phyloP scores from a whole-genome alignment of 2,113 vertebrate genomes.

The Hippocampus barbouri region DNA sequence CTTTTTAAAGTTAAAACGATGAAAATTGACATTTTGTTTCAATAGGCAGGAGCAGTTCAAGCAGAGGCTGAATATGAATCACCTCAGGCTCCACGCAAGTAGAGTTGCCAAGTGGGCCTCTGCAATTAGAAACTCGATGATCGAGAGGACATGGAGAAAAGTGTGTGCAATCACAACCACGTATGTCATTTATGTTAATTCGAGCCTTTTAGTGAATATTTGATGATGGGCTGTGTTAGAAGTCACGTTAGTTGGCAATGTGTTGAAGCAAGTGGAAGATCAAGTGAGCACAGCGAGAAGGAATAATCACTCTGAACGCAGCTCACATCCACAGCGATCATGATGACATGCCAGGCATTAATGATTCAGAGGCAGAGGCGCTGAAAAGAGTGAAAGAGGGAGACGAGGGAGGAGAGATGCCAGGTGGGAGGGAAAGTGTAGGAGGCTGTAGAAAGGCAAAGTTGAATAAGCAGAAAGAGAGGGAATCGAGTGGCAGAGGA shows the following conservation, averaged over 20 bases:
- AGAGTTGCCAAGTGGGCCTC: background rate
- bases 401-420: slow-evolving; percentile 41
- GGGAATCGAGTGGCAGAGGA: slow-evolving; percentile 47
- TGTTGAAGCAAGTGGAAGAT: slow-evolving; percentile 58
- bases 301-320: slow-evolving; percentile 57
- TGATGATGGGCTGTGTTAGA: slow-evolving; percentile 50
- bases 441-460: slow-evolving; percentile 13
- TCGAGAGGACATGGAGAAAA: background rate
- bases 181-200: slow-evolving; percentile 48
- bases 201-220: slow-evolving; percentile 48
- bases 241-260: slow-evolving; percentile 38
- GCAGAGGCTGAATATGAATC: background rate
- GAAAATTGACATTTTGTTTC: background rate
- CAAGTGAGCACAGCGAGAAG: slow-evolving; percentile 55
- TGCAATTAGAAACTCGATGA: slow-evolving; percentile 6
- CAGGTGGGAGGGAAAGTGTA: slow-evolving; percentile 43
- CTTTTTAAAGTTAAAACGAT: background rate
- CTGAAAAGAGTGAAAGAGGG: slow-evolving; percentile 47
- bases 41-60: background rate
- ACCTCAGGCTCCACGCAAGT: background rate
- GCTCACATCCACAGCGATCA: slow-evolving; percentile 66
- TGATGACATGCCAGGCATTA: slow-evolving; percentile 67
- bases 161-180: slow-evolving; percentile 17
- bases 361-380: slow-evolving; percentile 54
- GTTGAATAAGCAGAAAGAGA: slow-evolving; percentile 40